Conservation (phyloP, 2,888 invertebrate genomes). For the Cynaeus angustus region DNA sequence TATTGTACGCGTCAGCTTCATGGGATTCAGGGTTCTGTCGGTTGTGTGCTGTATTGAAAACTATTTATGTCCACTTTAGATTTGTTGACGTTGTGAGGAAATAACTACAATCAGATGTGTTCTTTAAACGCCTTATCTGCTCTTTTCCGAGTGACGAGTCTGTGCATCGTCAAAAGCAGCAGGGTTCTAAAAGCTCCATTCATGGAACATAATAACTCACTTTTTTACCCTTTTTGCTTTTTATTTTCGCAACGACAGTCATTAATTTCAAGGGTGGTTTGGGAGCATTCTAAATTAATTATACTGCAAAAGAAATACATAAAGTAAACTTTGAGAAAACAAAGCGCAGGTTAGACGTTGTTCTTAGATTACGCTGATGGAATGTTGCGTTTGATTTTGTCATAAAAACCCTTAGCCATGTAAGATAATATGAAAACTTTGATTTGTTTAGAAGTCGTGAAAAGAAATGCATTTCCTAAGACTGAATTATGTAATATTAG, state of each 20-base stretch:
- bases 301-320: not conserved
- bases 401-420: no score
- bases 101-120: not conserved
- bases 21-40: not conserved
- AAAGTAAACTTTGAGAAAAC: no score
- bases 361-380: no score
- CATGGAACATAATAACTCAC: constrained; percentile 13
- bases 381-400: no score
- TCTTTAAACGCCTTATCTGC: constrained; percentile 14
- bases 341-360: no score
- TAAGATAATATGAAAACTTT: no score
- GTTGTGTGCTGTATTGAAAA: no score
- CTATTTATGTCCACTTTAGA: no score
- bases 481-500: no score
- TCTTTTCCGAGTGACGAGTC: constrained; percentile 7
- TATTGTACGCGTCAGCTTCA: constrained; percentile 18
- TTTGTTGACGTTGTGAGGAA: not conserved
- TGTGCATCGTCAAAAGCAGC: constrained; percentile 20
- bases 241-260: constrained; percentile 2
- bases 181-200: constrained; percentile 22
- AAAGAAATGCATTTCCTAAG: no score
- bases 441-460: no score
- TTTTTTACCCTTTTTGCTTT: constrained; percentile 5
- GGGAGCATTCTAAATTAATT: constrained; percentile 8
- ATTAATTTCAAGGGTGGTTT: not conserved